These are phyloP conservation scores for Sebastes nivosus DNA, from an alignment of 2,797 vertebrate species.

Conservation along the genomic window DNA sequence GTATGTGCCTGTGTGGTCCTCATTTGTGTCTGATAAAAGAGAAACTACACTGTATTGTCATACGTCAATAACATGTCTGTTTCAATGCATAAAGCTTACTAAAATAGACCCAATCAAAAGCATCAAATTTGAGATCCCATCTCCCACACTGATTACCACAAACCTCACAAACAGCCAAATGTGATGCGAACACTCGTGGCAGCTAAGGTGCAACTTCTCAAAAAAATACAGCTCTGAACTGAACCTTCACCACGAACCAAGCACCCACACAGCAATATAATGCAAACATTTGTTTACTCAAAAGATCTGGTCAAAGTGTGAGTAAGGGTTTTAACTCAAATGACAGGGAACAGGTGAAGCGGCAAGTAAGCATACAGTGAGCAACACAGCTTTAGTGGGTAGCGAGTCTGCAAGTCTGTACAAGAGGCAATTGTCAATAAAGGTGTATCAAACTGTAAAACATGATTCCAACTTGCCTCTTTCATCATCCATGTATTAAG, in stretches of 20 bases:
- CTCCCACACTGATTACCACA: background rate
- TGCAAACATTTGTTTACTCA: slow-evolving; percentile 4
- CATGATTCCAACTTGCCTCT: background rate
- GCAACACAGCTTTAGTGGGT: background rate
- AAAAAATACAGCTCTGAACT: slow-evolving; percentile 12
- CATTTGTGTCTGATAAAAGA: background rate
- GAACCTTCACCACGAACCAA: background rate
- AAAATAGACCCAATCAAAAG: background rate
- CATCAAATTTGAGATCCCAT: background rate
- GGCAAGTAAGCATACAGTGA: background rate
- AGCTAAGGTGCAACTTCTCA: background rate
- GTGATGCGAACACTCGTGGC: background rate
- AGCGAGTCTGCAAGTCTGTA: slow-evolving; percentile 9
- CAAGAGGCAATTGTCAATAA: background rate
- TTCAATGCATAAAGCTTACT: background rate
- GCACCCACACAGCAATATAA: background rate
- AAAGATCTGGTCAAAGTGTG: background rate
- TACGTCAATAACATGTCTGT: background rate
- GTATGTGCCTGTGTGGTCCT: background rate
- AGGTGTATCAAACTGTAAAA: background rate
- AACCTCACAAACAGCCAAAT: background rate
- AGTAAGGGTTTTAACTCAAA: background rate
- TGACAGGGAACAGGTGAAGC: background rate
- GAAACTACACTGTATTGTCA: background rate
- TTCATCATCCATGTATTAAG: background rate